phyloP scores from a whole-genome alignment of 2,797 vertebrate genomes.

The Masticophis lateralis region DNA sequence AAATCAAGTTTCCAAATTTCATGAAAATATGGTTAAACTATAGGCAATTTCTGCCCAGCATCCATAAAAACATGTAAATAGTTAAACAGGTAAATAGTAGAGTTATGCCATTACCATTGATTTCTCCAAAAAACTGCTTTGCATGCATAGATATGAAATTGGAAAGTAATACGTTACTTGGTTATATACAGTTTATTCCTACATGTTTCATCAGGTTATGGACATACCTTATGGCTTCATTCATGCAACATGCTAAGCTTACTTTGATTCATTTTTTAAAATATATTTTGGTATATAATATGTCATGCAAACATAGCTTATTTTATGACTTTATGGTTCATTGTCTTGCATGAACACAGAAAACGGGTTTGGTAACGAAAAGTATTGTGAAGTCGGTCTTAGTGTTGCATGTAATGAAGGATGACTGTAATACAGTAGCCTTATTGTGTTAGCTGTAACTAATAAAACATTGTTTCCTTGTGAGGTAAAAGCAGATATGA shows the following conservation, averaged over 20 bases:
- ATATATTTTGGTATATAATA: not conserved
- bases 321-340: not conserved
- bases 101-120: not conserved
- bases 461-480: not conserved
- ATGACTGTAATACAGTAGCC: not conserved
- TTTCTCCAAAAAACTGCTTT: not conserved
- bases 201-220: not conserved
- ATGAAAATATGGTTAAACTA: not conserved
- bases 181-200: not conserved
- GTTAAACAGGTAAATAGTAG: not conserved
- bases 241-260: not conserved
- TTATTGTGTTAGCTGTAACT: not conserved
- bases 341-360: not conserved
- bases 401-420: not conserved
- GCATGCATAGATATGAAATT: not conserved
- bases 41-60: slow-evolving; percentile 5
- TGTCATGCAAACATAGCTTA: not conserved
- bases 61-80: not conserved
- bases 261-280: not conserved
- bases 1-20: slow-evolving; percentile 11
- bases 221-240: not conserved
- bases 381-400: not conserved
- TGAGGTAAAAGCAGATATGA: not conserved
- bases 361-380: not conserved
- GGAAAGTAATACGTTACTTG: not conserved